A percentile compares a stretch with the other conserved stretches of the same genome.
Evolutionary conservation across 2,888 invertebrate genomes (phyloP).

Genomic region (Pimpla rufipes): DNA sequence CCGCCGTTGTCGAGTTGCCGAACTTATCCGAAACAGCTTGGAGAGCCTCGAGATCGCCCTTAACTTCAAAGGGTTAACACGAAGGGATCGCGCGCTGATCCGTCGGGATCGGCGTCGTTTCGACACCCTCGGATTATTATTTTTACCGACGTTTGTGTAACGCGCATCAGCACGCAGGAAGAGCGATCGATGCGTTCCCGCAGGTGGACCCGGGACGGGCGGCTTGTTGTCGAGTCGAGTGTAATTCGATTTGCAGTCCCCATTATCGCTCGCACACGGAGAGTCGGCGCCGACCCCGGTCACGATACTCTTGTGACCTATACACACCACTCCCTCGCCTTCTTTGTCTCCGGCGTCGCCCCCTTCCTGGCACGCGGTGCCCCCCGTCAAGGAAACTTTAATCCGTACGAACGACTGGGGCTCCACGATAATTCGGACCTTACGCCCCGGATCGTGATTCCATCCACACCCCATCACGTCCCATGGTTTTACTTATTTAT

Average conservation of each 20-base stretch:
- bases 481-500: neutral
- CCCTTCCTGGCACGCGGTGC: constrained; percentile 56
- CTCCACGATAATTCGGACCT: constrained; percentile 18
- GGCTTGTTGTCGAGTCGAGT: constrained; percentile 71
- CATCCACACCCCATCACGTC: neutral
- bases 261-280: constrained; percentile 36
- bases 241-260: constrained; percentile 53
- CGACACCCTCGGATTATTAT: constrained; percentile 9
- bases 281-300: constrained; percentile 11
- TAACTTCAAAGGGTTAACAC: constrained; percentile 9
- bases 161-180: neutral
- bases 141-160: constrained; percentile 9
- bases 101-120: neutral
- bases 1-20: neutral
- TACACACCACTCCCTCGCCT: constrained; percentile 23
- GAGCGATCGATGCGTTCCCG: constrained; percentile 27
- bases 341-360: constrained; percentile 10
- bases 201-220: constrained; percentile 29
- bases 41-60: neutral
- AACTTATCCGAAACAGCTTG: neutral
- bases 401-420: constrained; percentile 35
- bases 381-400: constrained; percentile 55
- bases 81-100: no score
- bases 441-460: constrained; percentile 14
- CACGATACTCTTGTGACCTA: constrained; percentile 11